Conservation (phyloP, 1,140 invertebrate species). For the Limonius californicus region DNA sequence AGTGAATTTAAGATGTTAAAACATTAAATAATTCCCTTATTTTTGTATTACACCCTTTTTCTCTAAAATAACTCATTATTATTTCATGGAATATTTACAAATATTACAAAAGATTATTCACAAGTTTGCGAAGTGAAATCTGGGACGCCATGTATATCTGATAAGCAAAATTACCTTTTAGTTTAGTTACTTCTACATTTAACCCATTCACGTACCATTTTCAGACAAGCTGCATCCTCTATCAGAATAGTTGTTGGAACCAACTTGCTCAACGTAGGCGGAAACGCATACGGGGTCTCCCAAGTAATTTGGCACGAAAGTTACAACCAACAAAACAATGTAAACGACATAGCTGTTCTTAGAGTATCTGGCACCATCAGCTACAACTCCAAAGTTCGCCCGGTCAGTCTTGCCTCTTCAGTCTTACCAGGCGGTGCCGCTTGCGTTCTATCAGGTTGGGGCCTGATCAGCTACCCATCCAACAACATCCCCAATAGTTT, state of each 20-base stretch:
- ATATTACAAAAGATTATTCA: too few species aligned
- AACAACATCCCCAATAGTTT: background rate
- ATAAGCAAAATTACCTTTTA: too few species aligned
- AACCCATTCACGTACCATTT: too few species aligned
- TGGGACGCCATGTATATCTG: too few species aligned
- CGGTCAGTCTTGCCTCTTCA: background rate
- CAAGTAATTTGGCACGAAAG: background rate
- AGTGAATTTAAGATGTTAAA: too few species aligned
- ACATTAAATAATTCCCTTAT: too few species aligned
- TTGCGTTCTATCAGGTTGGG: background rate
- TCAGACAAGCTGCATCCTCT: too few species aligned
- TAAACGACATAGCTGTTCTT: background rate
- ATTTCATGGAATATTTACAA: too few species aligned
- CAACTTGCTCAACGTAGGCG: background rate
- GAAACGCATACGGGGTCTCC: background rate
- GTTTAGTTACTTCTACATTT: too few species aligned
- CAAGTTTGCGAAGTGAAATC: too few species aligned
- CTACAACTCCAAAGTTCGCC: background rate
- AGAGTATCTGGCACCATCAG: background rate
- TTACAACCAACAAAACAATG: background rate
- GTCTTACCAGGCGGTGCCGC: background rate
- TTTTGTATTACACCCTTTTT: too few species aligned
- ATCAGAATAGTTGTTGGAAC: background rate
- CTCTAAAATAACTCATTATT: too few species aligned
- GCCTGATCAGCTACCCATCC: background rate